Evolutionary conservation across 64 coral and sea anemone species (phyloP), one percentile per base, ranked within the genome.

Genomic region (Orbicella faveolata): DNA sequence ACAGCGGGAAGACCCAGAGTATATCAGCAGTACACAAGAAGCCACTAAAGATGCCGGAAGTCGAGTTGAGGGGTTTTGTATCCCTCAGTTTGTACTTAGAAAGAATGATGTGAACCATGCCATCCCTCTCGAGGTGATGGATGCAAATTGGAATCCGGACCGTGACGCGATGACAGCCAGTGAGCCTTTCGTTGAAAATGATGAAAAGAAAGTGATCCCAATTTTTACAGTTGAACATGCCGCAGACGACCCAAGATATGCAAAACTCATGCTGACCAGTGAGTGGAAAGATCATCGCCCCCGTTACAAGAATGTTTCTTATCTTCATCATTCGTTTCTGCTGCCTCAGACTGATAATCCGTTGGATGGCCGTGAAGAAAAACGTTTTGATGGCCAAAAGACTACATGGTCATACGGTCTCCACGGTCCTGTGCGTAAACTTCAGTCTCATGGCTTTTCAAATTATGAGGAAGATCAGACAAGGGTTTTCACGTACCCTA

Each of bases 21-120:
- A 16, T 52, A 65, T 89, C 12, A 4, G 0, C 13, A 77, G 74
- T 39, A 9, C 34, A 7, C 4, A 21, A 6, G 37, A 52, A 20
- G 10, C 30, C 13, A 23, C 75, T 17, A 65, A 79, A 51, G 80
- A 89, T 6, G 74, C 94, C 37, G 94, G 90, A 73, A 96, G 94
- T 87, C 94, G 80, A 14, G 81, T 74, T 53, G 94, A 96, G 68
- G 94, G 94, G 0, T 93, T 96, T 74, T 96, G 94, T 21, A 89
- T 92, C 13, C 94, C 94, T 63, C 82, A 79, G 52, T 73, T 83
- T 51, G 19, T 84, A 2, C 68, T 92, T 65, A 19, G 57, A n/a
- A 79, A 91, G 7, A 81, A 26, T 19, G 88, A 90, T 2, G 39
- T 76, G 41, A 61, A 88, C 14, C 37, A 13, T 21, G 54, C 44